These are phyloP conservation scores for Muraenolepis orangiensis DNA, from an alignment of 2,797 vertebrate species.

Conservation along the genomic window DNA sequence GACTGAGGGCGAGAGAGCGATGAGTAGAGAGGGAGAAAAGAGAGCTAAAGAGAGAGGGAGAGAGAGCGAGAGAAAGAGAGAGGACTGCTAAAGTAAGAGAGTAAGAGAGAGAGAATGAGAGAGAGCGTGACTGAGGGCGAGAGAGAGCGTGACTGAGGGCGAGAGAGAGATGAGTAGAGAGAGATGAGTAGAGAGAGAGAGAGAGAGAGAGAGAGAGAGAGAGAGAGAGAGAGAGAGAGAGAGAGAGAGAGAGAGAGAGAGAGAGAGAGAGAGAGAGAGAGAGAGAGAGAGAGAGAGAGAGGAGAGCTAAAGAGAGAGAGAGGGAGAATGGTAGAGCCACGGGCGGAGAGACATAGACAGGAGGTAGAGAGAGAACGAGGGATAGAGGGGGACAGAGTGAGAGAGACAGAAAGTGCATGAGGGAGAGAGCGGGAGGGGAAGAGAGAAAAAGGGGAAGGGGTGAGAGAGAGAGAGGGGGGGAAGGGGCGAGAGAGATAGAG, in stretches of 20 bases:
- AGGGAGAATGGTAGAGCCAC: background rate
- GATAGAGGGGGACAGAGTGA: background rate
- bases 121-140: too few species aligned
- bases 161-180: slow-evolving; percentile 22
- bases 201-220: background rate
- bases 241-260: background rate
- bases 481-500: background rate
- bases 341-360: background rate
- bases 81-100: background rate
- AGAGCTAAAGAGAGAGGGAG: background rate
- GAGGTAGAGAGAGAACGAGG: background rate
- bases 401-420: background rate
- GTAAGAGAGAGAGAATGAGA: too few species aligned
- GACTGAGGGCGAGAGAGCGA: too few species aligned
- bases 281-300: background rate
- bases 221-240: background rate
- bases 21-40: background rate
- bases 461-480: slow-evolving; percentile 20
- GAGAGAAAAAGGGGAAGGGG: background rate
- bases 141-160: background rate
- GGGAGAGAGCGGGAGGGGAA: background rate
- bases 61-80: background rate
- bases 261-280: background rate
- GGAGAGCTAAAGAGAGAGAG: background rate
- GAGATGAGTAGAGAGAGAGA: background rate